Conservation (phyloP, 2,113 vertebrate species). For the Ciconia boyciana region DNA sequence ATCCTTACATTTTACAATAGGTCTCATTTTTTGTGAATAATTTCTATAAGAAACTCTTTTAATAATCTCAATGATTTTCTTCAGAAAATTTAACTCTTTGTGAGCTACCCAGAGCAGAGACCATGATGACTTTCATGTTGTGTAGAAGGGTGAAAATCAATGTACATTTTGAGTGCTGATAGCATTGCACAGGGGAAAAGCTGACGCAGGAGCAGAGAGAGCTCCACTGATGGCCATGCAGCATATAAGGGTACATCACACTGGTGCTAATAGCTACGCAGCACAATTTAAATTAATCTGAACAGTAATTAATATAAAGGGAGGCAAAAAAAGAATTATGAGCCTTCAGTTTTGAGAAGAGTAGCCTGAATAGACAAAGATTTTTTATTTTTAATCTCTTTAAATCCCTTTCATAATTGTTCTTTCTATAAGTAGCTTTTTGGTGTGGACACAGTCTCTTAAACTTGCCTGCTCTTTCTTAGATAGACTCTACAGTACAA, state of each 20-base stretch:
- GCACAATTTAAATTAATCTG: neutral
- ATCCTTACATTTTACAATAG: conserved; percentile 71
- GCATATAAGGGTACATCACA: neutral
- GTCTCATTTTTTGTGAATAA: conserved; percentile 59
- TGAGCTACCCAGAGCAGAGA: neutral
- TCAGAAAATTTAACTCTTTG: conserved; percentile 57
- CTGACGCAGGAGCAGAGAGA: neutral
- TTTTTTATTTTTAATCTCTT: neutral
- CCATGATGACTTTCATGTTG: neutral
- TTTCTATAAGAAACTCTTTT: conserved; percentile 45
- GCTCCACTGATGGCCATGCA: neutral
- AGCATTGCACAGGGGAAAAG: neutral
- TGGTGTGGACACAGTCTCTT: neutral
- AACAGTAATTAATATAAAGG: neutral
- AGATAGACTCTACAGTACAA: neutral
- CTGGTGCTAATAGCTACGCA: neutral
- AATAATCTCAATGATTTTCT: conserved; percentile 10
- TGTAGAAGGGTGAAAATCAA: neutral
- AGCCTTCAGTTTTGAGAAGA: neutral
- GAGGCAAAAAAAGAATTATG: neutral
- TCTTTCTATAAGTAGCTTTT: neutral
- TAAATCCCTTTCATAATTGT: neutral
- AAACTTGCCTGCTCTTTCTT: neutral
- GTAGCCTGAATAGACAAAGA: neutral
- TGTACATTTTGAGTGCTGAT: neutral